phyloP scores from a whole-genome alignment of 2,797 vertebrate genomes.

The Crax fasciolata region DNA sequence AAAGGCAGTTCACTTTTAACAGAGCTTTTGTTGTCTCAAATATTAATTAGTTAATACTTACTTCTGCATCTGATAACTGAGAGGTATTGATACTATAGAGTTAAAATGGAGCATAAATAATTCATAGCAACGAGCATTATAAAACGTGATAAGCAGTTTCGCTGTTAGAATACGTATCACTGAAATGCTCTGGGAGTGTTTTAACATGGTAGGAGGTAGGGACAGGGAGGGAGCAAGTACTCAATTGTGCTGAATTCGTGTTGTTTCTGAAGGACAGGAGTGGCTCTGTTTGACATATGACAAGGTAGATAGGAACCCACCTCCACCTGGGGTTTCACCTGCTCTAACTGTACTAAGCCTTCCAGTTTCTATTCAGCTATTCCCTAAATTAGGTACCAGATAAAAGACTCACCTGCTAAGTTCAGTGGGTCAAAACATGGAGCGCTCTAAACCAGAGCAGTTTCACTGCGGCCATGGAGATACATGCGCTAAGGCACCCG shows the following conservation, averaged over 20 bases:
- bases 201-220: background rate
- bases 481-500: background rate
- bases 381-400: background rate
- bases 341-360: background rate
- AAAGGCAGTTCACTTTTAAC: background rate
- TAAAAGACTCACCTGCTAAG: background rate
- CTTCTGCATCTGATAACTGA: constrained; percentile 10
- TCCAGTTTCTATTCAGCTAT: background rate
- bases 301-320: background rate
- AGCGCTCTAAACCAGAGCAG: background rate
- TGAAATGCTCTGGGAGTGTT: background rate
- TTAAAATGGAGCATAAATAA: constrained; percentile 49
- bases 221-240: background rate
- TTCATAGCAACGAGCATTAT: constrained; percentile 35
- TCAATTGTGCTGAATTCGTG: background rate
- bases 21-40: constrained; percentile 7
- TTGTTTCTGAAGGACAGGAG: background rate
- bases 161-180: background rate
- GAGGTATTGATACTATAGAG: constrained; percentile 8
- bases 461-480: background rate
- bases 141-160: constrained; percentile 26
- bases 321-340: background rate
- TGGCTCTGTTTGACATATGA: background rate
- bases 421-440: background rate
- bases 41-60: constrained; percentile 42